phyloP scores from a whole-genome alignment of 2,113 vertebrate genomes.

The Cyrtonyx montezumae region DNA sequence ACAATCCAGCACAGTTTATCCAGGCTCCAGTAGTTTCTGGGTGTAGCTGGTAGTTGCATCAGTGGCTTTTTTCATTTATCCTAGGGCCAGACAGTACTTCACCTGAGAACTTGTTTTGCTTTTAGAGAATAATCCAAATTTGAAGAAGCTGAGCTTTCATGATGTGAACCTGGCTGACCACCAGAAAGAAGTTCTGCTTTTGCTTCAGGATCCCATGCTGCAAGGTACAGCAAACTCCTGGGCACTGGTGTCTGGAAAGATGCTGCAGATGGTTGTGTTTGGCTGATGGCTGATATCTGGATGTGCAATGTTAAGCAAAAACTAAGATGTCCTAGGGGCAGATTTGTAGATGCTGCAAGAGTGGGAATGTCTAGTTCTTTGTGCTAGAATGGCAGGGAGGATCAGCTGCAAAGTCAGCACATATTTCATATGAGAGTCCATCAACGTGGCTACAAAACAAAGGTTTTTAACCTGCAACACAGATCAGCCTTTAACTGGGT shows the following conservation, averaged over 20 bases:
- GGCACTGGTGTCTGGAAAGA: background rate
- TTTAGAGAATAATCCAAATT: slow-evolving; percentile 76
- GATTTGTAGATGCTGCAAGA: background rate
- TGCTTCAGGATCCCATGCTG: slow-evolving; percentile 81
- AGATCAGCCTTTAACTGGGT: background rate
- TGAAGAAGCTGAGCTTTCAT: slow-evolving; percentile 84
- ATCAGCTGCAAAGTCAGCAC: background rate
- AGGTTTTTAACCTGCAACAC: background rate
- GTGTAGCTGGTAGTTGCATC: background rate
- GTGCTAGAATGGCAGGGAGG: background rate
- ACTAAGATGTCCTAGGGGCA: background rate
- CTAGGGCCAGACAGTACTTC: background rate
- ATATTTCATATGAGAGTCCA: background rate
- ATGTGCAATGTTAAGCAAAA: background rate
- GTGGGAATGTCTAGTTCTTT: background rate
- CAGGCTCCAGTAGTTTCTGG: background rate
- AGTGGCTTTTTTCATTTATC: background rate
- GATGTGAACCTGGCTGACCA: slow-evolving; percentile 85
- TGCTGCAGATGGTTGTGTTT: background rate
- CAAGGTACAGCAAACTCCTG: slow-evolving; percentile 76
- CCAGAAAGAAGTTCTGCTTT: slow-evolving; percentile 83
- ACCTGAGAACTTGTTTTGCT: slow-evolving; percentile 19
- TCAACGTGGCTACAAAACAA: background rate
- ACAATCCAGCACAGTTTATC: background rate
- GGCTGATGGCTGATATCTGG: background rate